Evolutionary conservation across 30 jellyfish, hydroid and myxozoan genomes (phyloP), one percentile per base, ranked within the genome.

Genomic region (Hydractinia echinata): DNA sequence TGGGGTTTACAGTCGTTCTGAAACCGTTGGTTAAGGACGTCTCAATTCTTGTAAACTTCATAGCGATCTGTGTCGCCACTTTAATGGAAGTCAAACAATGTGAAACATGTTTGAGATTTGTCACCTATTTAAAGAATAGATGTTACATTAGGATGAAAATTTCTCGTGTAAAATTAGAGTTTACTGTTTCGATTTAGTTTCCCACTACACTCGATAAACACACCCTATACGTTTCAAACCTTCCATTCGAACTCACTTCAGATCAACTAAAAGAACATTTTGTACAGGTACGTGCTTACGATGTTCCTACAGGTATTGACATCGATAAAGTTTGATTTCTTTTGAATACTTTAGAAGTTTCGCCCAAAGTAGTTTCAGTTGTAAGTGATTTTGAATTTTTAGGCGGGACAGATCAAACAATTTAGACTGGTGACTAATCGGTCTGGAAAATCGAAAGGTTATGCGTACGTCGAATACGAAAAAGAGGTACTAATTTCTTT

Each of bases 361-460:
- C 44, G 44, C 44, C 44, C 44, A 30, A 30, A 30, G 44, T 30
- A 30, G 44, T 30, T 30, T 30, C 44, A 30, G 44, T 30, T 30
- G 44, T 30, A 30, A 30, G 44, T 1, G 44, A 30, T 30, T 30
- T 30, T 30, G 44, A 30, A 0, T 6, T 79, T 51, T 8, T 56
- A 91, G 97, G 82, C 82, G 51, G 99, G 99, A 10, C 81, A 77
- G 19, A 51, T 94, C 10, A 94, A 88, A 64, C 96, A 94, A 82
- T 94, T 94, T 5, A 84, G 99, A 15, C 90, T 94, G 8, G 97
- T 94, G 54, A 88, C 97, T 16, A 94, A 94, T 85, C 87, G 99
- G 53, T 82, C 99, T 5, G 99, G 99, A 30, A 94, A 88, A 67
- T 86, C 96, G 2, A 94, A 94, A 66, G 99, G 99, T 50, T 94